Conservation (phyloP, 2,113 vertebrate genomes). For the Mustelus asterias region DNA sequence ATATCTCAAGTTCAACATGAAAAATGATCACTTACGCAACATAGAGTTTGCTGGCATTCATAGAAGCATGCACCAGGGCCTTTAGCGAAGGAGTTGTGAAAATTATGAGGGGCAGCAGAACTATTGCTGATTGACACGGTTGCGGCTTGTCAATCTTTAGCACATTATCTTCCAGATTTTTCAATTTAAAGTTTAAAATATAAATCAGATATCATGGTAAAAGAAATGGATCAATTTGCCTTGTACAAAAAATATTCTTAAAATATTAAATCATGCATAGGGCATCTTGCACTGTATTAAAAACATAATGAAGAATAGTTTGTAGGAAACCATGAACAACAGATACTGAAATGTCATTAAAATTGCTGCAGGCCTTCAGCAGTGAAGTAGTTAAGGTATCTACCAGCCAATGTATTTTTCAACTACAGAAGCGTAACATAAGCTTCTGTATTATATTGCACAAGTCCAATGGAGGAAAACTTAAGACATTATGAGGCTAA, state of each 20-base stretch:
- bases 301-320: background rate
- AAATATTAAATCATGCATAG: background rate
- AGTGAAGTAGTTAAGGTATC: slow-evolving; percentile 1
- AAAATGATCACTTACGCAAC: background rate
- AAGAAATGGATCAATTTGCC: background rate
- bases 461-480: slow-evolving; percentile 20
- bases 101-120: background rate
- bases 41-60: background rate
- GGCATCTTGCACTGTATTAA: background rate
- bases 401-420: slow-evolving; percentile 24
- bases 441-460: slow-evolving; percentile 19
- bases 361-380: background rate
- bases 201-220: background rate
- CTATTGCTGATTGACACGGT: no score
- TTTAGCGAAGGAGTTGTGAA: background rate
- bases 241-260: background rate
- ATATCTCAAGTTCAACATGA: background rate
- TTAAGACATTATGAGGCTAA: slow-evolving; percentile 34
- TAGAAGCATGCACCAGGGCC: background rate
- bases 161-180: background rate
- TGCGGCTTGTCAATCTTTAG: background rate
- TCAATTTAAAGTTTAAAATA: background rate
- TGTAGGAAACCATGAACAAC: background rate
- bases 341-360: background rate
- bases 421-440: background rate